These are phyloP conservation scores for Aspidiotus rigidus DNA, from an alignment of 2,888 invertebrate species.

Conservation along the genomic window DNA sequence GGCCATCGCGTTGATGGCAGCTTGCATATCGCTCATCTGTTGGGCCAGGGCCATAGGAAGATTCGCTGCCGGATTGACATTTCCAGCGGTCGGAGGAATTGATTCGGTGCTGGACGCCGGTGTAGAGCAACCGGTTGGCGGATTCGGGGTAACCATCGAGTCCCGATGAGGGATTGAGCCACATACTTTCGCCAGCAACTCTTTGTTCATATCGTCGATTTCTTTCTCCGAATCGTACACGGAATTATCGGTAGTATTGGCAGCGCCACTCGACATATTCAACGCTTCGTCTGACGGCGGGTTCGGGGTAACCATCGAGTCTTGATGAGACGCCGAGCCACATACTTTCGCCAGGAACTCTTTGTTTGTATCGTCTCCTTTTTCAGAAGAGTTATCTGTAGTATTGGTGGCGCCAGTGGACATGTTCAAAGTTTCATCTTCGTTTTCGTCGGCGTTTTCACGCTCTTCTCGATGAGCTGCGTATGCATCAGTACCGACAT, in stretches of 20 bases:
- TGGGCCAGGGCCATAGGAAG: constrained; percentile 52
- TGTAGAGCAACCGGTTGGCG: constrained; percentile 53
- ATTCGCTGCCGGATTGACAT: constrained; percentile 44
- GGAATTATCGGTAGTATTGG: constrained; percentile 26
- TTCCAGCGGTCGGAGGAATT: constrained; percentile 43
- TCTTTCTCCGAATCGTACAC: constrained; percentile 42
- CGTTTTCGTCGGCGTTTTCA: constrained; percentile 14
- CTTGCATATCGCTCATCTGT: constrained; percentile 74
- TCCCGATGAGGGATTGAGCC: constrained; percentile 38
- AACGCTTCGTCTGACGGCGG: constrained; percentile 54
- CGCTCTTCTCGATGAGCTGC: constrained; percentile 21
- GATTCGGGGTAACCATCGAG: constrained; percentile 51
- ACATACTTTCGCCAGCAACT: constrained; percentile 45
- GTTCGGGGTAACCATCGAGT: constrained; percentile 50
- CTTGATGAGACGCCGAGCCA: constrained; percentile 38
- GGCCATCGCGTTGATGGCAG: constrained; percentile 69
- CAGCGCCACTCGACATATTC: constrained; percentile 51
- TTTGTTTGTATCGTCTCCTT: constrained; percentile 45
- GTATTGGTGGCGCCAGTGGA: constrained; percentile 16
- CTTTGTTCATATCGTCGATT: constrained; percentile 45
- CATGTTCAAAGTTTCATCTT: constrained; percentile 20
- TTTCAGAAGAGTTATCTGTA: constrained; percentile 38
- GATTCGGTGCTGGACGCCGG: constrained; percentile 54
- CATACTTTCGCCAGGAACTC: constrained; percentile 45
- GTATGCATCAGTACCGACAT: constrained; percentile 37